These are phyloP conservation scores for Etheostoma cragini DNA, from an alignment of 2,113 vertebrate species.

Conservation along the genomic window DNA sequence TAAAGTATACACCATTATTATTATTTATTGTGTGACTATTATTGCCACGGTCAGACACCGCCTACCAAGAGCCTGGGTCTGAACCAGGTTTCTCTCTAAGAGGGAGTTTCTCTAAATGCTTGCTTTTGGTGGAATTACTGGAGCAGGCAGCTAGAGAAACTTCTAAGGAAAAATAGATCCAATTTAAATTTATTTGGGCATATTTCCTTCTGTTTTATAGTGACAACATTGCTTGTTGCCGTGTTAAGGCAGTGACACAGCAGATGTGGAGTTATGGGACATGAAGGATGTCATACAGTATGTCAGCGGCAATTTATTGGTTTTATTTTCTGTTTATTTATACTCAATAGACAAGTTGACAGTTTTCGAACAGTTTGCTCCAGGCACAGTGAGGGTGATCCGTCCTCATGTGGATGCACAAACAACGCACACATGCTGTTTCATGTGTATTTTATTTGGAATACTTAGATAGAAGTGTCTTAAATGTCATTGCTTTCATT, in stretches of 20 bases:
- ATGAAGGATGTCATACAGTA: not conserved
- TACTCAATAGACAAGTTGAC: not conserved
- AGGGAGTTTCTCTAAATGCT: too few species aligned
- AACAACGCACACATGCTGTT: not conserved
- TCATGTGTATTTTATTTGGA: constrained; percentile 33
- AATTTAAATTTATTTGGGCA: not conserved
- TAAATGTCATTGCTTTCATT: constrained; percentile 6
- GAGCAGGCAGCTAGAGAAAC: not conserved
- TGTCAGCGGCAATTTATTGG: not conserved
- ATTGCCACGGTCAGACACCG: too few species aligned
- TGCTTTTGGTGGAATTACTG: too few species aligned
- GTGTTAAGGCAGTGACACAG: not conserved
- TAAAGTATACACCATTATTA: too few species aligned
- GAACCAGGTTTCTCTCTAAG: too few species aligned
- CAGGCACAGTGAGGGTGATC: constrained; percentile 13
- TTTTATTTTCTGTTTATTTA: not conserved
- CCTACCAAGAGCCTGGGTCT: too few species aligned
- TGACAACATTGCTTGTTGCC: not conserved
- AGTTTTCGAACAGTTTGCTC: not conserved
- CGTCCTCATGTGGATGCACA: not conserved
- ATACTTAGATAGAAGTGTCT: constrained; percentile 6
- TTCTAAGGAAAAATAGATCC: not conserved
- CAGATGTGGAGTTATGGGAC: not conserved
- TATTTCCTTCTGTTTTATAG: not conserved
- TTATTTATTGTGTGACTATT: too few species aligned